phyloP scores from a whole-genome alignment of 2,888 invertebrate genomes.

The Allacma fusca region DNA sequence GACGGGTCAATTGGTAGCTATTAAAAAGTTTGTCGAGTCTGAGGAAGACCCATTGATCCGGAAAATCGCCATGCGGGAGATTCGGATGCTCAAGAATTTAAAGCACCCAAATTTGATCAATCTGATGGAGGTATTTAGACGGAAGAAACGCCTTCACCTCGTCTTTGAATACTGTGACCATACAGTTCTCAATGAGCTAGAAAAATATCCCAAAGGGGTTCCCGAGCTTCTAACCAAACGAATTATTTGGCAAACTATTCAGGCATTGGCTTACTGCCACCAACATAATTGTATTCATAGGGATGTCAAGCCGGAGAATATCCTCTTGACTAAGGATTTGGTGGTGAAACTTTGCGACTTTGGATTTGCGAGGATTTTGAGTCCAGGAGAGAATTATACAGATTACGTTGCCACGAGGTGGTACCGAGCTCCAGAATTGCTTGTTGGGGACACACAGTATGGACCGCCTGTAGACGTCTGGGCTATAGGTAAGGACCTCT shows the following conservation, averaged over 20 bases:
- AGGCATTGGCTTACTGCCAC: constrained; percentile 96
- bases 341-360: constrained; percentile 96
- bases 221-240: constrained; percentile 90
- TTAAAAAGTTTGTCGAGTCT: constrained; percentile 96
- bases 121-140: constrained; percentile 94
- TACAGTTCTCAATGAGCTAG: constrained; percentile 94
- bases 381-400: constrained; percentile 97
- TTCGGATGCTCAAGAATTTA: constrained; percentile 94
- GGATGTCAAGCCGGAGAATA: constrained; percentile 99
- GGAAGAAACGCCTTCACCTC: constrained; percentile 92
- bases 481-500: constrained; percentile 86
- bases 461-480: constrained; percentile 95
- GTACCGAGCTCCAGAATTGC: constrained; percentile 96
- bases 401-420: constrained; percentile 99
- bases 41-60: constrained; percentile 96
- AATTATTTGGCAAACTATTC: constrained; percentile 93
- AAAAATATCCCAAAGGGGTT: constrained; percentile 87
- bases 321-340: constrained; percentile 88
- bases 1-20: constrained; percentile 92
- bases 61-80: constrained; percentile 94
- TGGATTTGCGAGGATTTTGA: constrained; percentile 96
- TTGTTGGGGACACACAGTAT: constrained; percentile 95
- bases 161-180: constrained; percentile 99
- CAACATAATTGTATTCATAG: constrained; percentile 94
- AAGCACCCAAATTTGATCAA: constrained; percentile 98